Evolutionary conservation across 2,797 vertebrate species (phyloP), one percentile per base, ranked within the genome.

Genomic region (Cyclopterus lumpus): DNA sequence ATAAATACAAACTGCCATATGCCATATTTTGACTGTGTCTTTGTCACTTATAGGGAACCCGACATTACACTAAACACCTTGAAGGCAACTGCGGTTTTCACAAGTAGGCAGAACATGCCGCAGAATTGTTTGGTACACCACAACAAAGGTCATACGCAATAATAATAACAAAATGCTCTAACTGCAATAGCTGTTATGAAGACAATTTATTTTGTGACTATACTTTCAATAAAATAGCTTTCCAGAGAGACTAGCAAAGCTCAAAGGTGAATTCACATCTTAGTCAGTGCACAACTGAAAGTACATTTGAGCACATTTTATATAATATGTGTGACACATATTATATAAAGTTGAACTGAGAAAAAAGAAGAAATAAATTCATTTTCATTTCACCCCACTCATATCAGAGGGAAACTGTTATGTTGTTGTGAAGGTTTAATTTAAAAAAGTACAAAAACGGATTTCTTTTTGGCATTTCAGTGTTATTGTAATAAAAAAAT

Each of bases 401-500:
- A 16, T 4, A 67, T 1, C 14, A 38, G 32, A 72, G 14, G 1
- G 3, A 69, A 68, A 67, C 22, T 40, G 14, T 32, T 55, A 38
- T 48, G 8, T 46, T 46, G 44, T 20, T 46, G 18, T 20, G 18
- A 46, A 18, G 8, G 44, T 48, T 46, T 46, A 42, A 42, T 48
- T 48, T 10, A 20, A 48, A n/a, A 48, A n/a, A n/a, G 9, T 22
- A 73, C 10, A 76, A 60, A 67, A 59, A 44, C 1, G 12, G 6
- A n/a, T n/a, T 9, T 3, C 9, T 24, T 63, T 75, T 72, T 61
- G 57, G 20, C 62, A 72, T 54, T 68, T 62, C 8, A 28, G 51
- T 26, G 5, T 30, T 32, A 16, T 55, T 55, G 51, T 8, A 28
- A 54, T 15, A 3, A 15, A 54, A 18, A 66, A 24, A 53, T 28